Evolutionary conservation across 2,888 invertebrate genomes (phyloP).

Genomic region (Eupeodes latifasciatus): DNA sequence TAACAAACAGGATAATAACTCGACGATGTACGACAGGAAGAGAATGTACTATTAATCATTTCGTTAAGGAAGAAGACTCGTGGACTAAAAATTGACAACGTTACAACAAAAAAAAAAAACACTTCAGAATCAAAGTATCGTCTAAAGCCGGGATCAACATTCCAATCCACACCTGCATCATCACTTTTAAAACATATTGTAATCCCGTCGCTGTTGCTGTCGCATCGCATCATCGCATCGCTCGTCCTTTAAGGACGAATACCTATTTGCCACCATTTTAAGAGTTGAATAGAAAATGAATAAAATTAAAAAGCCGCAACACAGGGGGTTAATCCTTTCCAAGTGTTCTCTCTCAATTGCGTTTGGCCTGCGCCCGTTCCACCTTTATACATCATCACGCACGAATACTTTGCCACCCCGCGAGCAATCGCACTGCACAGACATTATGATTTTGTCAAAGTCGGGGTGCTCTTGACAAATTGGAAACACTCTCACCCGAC

Average conservation of each 20-base stretch:
- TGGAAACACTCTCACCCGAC: constrained; percentile 58
- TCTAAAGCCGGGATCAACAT: constrained; percentile 41
- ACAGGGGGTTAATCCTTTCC: constrained; percentile 77
- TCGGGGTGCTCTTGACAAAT: constrained; percentile 72
- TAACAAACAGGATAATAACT: constrained; percentile 65
- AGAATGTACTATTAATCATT: constrained; percentile 68
- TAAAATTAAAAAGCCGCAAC: constrained; percentile 77
- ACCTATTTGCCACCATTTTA: constrained; percentile 56
- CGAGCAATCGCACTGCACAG: neutral
- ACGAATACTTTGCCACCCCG: constrained; percentile 6
- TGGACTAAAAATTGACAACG: neutral
- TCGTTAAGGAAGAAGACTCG: constrained; percentile 51
- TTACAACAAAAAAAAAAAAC: neutral
- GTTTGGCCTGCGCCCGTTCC: constrained; percentile 36
- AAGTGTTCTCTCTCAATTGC: constrained; percentile 67
- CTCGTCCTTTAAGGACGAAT: constrained; percentile 30
- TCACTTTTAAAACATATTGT: constrained; percentile 33
- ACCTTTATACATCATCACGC: neutral
- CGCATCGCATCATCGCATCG: too few species aligned
- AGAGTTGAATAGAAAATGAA: constrained; percentile 61
- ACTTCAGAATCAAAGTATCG: constrained; percentile 50
- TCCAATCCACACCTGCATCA: constrained; percentile 62
- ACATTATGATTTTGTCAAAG: constrained; percentile 39
- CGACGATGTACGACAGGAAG: constrained; percentile 46
- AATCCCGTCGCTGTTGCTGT: neutral